Conservation (phyloP, 2,888 invertebrate genomes). For the Clanis bilineata region DNA sequence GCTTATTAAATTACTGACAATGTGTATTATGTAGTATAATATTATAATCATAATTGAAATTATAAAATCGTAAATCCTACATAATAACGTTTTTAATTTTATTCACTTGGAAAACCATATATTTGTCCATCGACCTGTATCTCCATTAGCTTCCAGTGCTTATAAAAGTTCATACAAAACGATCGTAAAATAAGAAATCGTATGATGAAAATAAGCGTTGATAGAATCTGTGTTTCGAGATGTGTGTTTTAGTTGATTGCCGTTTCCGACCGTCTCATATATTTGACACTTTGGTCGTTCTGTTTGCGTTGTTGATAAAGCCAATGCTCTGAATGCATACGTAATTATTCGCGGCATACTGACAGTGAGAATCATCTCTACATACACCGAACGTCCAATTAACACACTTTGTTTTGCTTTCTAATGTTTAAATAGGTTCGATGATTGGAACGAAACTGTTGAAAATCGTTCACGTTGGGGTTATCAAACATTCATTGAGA, state of each 20-base stretch:
- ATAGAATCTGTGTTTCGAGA: slow-evolving; percentile 16
- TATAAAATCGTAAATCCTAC: too few relatives aligned
- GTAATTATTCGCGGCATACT: slow-evolving; percentile 59
- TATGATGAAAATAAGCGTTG: not conserved
- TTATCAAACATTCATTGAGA: slow-evolving; percentile 26
- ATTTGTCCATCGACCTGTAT: too few relatives aligned
- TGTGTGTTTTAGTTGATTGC: not conserved
- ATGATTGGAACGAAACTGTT: slow-evolving; percentile 36
- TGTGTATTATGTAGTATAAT: too few relatives aligned
- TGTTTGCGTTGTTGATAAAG: slow-evolving; percentile 40
- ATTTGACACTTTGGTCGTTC: slow-evolving; percentile 37
- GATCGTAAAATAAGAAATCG: slow-evolving; percentile 23
- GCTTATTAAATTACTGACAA: too few relatives aligned
- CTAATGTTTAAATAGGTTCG: slow-evolving; percentile 43
- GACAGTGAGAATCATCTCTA: slow-evolving; percentile 60
- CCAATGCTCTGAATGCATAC: slow-evolving; percentile 59
- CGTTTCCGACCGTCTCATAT: slow-evolving; percentile 24
- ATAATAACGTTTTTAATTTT: too few relatives aligned
- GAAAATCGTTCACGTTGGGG: slow-evolving; percentile 30
- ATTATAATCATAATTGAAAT: too few relatives aligned
- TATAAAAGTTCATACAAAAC: too few relatives aligned
- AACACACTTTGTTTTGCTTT: slow-evolving; percentile 59
- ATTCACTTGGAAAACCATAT: too few relatives aligned
- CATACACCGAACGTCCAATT: slow-evolving; percentile 52
- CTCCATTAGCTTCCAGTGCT: too few relatives aligned